These are phyloP conservation scores for Holacanthella duospinosa DNA, from an alignment of 2,888 invertebrate genomes.

Conservation along the genomic window DNA sequence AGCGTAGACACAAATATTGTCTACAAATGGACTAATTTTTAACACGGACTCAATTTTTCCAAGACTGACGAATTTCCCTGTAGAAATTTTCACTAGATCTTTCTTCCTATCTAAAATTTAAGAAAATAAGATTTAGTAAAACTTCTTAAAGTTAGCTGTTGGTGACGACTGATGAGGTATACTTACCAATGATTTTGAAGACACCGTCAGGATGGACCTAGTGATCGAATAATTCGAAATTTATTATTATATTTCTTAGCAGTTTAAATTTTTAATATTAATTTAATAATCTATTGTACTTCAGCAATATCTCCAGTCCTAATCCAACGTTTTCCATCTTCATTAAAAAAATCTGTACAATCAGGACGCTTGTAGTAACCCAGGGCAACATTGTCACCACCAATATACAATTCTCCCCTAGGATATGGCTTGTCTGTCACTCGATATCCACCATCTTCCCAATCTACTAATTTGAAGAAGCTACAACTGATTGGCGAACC, in stretches of 20 bases:
- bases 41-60: slow-evolving; percentile 92
- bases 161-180: too few species aligned
- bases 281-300: too few species aligned
- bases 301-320: slow-evolving; percentile 93
- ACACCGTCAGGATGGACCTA: neutral
- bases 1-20: slow-evolving; percentile 95
- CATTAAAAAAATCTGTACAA: slow-evolving; percentile 78
- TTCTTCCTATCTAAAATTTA: slow-evolving; percentile 79
- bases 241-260: slow-evolving; percentile 50
- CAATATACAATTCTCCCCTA: slow-evolving; percentile 48
- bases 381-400: slow-evolving; percentile 76
- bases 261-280: slow-evolving; percentile 93
- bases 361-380: slow-evolving; percentile 88
- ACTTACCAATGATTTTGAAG: neutral
- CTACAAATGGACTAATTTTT: slow-evolving; percentile 84
- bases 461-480: slow-evolving; percentile 75
- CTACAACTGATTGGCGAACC: slow-evolving; percentile 70
- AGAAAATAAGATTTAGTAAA: neutral
- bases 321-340: slow-evolving; percentile 79
- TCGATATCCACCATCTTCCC: slow-evolving; percentile 88
- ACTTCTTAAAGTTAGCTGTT: too few species aligned
- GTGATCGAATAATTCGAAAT: too few species aligned
- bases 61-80: slow-evolving; percentile 94
- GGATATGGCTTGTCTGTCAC: slow-evolving; percentile 76
- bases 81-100: slow-evolving; percentile 93